Base-by-base conservation (phyloP, 2,888 invertebrate species). In the Brenthis daphne region DNA sequence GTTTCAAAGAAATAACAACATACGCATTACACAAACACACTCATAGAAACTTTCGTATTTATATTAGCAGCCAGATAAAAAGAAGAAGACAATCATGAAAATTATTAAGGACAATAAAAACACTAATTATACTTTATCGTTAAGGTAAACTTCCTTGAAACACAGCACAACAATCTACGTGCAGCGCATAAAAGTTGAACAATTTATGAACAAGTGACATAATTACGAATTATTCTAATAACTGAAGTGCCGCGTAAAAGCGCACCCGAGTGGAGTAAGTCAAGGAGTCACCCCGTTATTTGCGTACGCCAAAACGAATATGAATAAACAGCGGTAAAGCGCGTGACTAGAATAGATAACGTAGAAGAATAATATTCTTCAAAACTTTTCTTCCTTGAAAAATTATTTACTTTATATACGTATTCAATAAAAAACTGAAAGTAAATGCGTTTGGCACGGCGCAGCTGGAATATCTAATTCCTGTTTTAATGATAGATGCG, bases 341-440 rank as follows among this genome's bases (percentile, higher is more conserved):
- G 81, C 90, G 90, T 91, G 91, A 88, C 87, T 82, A 63, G 88
- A 90, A 90, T 90, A 82, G 84, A 86, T 81, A 77, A 77, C 80
- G 85, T 81, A 81, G 79, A 78, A 79, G 75, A 77, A 79, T 79
- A 77, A 73, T 79, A 77, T 72, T 77, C 78, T 74, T 80, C 69
- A 74, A 81, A 85, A 84, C 77, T 84, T 86, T 84, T 83, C 80
- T 79, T 79, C 76, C 74, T 74, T 76, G 79, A 84, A 29, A 85
- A 65, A 69, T 56, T 68, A 68, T 66, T 67, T 63, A 58, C 57
- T 51, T 65, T 60, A 60, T 61, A 66, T 66, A 54, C 57, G 56
- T 61, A 66, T 67, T 55, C 56, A 66, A 67, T 66, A 64, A 51
- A 66, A 71, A 64, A 64, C 51, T 54, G 13, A 51, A 64, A 57